These are phyloP conservation scores for Poeciliopsis retropinna DNA, from an alignment of 2,113 vertebrate genomes.

Conservation along the genomic window DNA sequence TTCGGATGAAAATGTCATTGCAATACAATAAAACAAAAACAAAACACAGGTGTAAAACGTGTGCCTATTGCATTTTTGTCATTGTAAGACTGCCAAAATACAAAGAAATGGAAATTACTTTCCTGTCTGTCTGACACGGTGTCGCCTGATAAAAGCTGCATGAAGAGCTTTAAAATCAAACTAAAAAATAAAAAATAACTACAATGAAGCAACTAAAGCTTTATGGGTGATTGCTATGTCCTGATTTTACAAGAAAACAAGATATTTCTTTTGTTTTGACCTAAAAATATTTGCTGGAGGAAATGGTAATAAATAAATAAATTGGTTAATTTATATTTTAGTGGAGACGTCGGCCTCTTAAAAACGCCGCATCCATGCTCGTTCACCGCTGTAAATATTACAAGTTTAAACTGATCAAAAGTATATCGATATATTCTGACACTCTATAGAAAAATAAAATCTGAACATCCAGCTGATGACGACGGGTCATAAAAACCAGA, in stretches of 20 bases:
- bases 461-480: slow-evolving; percentile 45
- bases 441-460: slow-evolving; percentile 73
- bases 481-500: slow-evolving; percentile 49
- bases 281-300: background rate
- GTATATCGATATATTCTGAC: slow-evolving; percentile 44
- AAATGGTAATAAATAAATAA: background rate
- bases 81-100: slow-evolving; percentile 1
- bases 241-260: background rate
- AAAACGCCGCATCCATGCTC: slow-evolving; percentile 16
- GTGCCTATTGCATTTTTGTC: slow-evolving; percentile 12
- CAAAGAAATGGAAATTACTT: background rate
- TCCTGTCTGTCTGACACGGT: background rate
- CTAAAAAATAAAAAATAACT: slow-evolving; percentile 45
- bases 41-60: slow-evolving; percentile 14
- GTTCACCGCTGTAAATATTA: slow-evolving; percentile 69
- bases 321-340: background rate
- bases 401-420: slow-evolving; percentile 55
- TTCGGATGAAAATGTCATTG: slow-evolving; percentile 29
- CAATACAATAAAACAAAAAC: slow-evolving; percentile 8
- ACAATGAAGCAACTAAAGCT: background rate
- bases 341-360: background rate
- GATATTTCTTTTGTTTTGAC: too few species aligned
- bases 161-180: slow-evolving; percentile 18
- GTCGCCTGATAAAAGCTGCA: background rate
- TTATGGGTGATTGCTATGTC: background rate